phyloP scores from a whole-genome alignment of 2,888 invertebrate species.

The Nymphalis urticae region DNA sequence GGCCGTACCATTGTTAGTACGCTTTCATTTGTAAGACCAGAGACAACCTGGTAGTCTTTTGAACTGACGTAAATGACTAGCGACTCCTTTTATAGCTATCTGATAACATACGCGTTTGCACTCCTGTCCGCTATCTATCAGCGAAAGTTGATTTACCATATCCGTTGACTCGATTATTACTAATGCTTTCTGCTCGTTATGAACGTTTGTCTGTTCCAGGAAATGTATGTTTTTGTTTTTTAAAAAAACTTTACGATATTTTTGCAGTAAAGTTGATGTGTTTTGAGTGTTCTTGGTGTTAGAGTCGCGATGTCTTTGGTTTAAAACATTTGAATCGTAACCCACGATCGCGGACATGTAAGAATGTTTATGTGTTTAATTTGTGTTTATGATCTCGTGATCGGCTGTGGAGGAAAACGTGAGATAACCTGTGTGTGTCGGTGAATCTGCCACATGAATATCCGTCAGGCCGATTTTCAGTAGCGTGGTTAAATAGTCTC shows the following conservation, averaged over 20 bases:
- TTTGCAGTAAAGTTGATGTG: not conserved
- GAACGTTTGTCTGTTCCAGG: not conserved
- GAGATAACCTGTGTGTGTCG: too few species aligned
- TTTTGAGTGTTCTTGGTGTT: too few species aligned
- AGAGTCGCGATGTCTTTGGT: too few species aligned
- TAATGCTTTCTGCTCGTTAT: slow-evolving; percentile 22
- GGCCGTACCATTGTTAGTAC: slow-evolving; percentile 34
- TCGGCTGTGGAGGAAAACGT: too few species aligned
- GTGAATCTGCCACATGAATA: too few species aligned
- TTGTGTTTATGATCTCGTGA: too few species aligned
- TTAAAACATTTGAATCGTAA: too few species aligned
- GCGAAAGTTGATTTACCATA: slow-evolving; percentile 47
- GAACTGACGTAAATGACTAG: slow-evolving; percentile 35
- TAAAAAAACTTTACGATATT: not conserved
- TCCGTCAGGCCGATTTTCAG: too few species aligned
- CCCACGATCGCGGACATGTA: too few species aligned
- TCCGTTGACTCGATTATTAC: slow-evolving; percentile 34
- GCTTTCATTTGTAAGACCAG: slow-evolving; percentile 32
- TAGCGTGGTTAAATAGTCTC: too few species aligned
- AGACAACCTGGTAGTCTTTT: slow-evolving; percentile 33
- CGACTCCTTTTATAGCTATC: slow-evolving; percentile 33
- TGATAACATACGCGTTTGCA: slow-evolving; percentile 41
- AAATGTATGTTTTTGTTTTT: not conserved
- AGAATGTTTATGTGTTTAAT: too few species aligned
- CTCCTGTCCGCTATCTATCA: slow-evolving; percentile 40